Evolutionary conservation across 2,797 vertebrate species (phyloP), one percentile per base, ranked within the genome.

Genomic region (Yasuhikotakia modesta): DNA sequence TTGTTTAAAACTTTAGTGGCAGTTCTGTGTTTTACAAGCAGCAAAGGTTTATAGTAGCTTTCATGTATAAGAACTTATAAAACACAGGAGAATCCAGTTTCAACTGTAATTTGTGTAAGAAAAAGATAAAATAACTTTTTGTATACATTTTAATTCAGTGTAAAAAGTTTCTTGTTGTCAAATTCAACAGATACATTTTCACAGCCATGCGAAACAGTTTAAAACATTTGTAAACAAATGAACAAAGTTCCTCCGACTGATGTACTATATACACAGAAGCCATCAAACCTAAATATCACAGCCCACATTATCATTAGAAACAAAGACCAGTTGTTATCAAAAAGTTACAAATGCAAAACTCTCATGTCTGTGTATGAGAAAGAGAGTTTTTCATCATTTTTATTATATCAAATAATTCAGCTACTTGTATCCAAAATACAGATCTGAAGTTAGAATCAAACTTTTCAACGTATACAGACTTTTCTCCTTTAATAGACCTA

Each of bases 271-370:
- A 96, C 97, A 93, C 93, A 96, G 92, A 96, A 94, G 93, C 92
- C 94, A 92, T 91, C 90, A 95, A 96, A 95, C 88, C 91, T 79
- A 70, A 64, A 60, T 57, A 86, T 91, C 93, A 97, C 93, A 94
- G 94, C 94, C 95, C 94, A 94, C 94, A 96, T 94, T 91, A 95
- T 94, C 92, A 95, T 93, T 93, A 94, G 94, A 96, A 95, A 93
- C 91, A 95, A 95, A 96, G 92, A 93, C 83, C 79, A 84, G 85
- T 82, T 89, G 87, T 91, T 92, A 92, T 93, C 88, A 92, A 96
- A 95, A 95, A 94, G 95, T 95, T 95, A 97, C 95, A 97, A 95
- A 96, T 94, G 94, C 92, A 93, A 91, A 93, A 94, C 92, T 95
- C 94, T 95, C 95, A 95, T 92, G 93, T 93, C 92, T 92, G 91